Evolutionary conservation across 2,113 vertebrate species (phyloP), one percentile per base, ranked within the genome.

Genomic region (Hydrolagus affinis): DNA sequence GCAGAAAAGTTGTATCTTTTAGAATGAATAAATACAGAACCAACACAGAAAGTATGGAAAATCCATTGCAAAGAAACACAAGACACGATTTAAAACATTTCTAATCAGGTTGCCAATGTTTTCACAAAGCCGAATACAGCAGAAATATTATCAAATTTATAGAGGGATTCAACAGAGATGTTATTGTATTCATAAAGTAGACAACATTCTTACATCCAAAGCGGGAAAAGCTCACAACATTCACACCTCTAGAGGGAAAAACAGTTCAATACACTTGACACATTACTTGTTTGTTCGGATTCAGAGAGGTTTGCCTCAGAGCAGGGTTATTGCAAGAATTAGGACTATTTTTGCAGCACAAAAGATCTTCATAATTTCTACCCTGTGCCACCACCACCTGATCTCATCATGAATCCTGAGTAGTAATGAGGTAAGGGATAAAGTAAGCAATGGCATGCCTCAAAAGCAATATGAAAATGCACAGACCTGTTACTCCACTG

Each of bases 401-500:
- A 68, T 83, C 78, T 83, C 32, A 66, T 66, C 23, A 83, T 4
- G 28, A 68, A 64, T 83, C 60, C 25, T 21, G 28, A 66, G 28
- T 30, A 66, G 4, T 66, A 32, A 60, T 17, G 12, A 32, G 78
- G 44, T 44, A 83, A 30, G 23, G 62, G 59, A 15, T 62, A 64
- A 1, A 59, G 59, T 23, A 78, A 28, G 23, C 56, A 14, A 88
- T 88, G 89, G 71, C 93, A 94, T 94, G 93, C 93, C 90, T 91
- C 88, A 88, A 64, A 89, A 88, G 88, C 90, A 87, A 91, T 90
- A 92, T 87, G 91, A 93, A 89, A 93, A 88, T 90, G 89, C 92
- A 95, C 94, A 93, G 89, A 94, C 94, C 94, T 95, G 93, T 89
- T 85, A 88, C 89, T 94, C 94, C 94, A 91, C 89, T 89, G 88